These are phyloP conservation scores for Prochilodus magdalenae DNA, from an alignment of 2,113 vertebrate species.

Conservation along the genomic window DNA sequence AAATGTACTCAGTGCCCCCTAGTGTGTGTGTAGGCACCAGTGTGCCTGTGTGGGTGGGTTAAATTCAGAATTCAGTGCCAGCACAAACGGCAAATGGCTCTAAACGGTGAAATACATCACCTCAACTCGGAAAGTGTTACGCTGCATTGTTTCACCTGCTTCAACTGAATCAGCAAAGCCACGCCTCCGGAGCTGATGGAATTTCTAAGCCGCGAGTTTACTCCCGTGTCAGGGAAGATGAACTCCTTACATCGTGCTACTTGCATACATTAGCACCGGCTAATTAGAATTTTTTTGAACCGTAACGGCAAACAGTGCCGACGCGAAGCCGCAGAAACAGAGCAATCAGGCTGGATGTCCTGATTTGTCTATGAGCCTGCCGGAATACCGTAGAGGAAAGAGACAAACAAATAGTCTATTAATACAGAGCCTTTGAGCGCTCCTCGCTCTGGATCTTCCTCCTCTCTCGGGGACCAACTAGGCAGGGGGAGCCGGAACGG, in stretches of 20 bases:
- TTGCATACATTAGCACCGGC: neutral
- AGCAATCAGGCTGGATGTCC: neutral
- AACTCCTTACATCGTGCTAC: neutral
- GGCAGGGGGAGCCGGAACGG: neutral
- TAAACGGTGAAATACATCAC: too few species aligned
- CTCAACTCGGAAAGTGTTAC: too few species aligned
- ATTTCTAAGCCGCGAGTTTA: neutral
- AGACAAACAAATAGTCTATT: conserved; percentile 9
- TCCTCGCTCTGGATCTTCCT: conserved; percentile 1
- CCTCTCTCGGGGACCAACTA: neutral
- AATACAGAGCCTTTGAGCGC: conserved; percentile 3
- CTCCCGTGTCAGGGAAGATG: neutral
- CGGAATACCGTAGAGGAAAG: neutral
- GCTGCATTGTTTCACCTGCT: neutral
- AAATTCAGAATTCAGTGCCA: too few species aligned
- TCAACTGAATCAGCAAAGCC: too few species aligned
- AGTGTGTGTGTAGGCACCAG: too few species aligned
- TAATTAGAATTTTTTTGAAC: neutral
- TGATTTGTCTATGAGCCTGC: neutral
- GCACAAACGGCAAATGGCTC: too few species aligned
- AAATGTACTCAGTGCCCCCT: too few species aligned
- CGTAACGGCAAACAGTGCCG: neutral
- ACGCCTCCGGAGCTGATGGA: too few species aligned
- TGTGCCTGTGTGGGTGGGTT: too few species aligned
- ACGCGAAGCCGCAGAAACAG: neutral